phyloP scores from a whole-genome alignment of 2,113 vertebrate genomes.

The Tichodroma muraria region DNA sequence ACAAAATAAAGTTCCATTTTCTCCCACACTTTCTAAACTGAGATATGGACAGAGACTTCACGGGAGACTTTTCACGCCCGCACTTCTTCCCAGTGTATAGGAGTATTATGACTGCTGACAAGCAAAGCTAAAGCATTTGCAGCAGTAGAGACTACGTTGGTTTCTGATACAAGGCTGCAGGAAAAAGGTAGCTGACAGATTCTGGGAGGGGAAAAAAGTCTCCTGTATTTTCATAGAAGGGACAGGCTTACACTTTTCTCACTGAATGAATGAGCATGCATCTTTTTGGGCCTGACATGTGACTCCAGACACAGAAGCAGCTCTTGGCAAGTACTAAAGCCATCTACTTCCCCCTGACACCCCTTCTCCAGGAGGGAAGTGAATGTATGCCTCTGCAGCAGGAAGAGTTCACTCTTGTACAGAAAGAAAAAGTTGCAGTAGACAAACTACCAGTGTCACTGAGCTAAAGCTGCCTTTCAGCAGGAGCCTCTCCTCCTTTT shows the following conservation, averaged over 20 bases:
- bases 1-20: background rate
- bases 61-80: background rate
- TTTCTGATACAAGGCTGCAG: background rate
- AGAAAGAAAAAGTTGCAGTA: background rate
- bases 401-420: background rate
- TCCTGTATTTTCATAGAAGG: background rate
- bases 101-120: background rate
- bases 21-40: background rate
- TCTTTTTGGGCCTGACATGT: background rate
- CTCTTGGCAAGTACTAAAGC: background rate
- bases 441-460: background rate
- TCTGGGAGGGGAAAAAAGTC: background rate
- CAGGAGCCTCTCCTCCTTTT: background rate
- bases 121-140: background rate
- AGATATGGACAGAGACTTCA: background rate
- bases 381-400: background rate
- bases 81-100: background rate
- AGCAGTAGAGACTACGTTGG: background rate
- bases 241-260: background rate
- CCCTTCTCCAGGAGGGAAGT: background rate
- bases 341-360: background rate
- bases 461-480: background rate
- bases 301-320: background rate
- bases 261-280: background rate
- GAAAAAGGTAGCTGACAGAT: background rate